phyloP scores from a whole-genome alignment of 2,888 invertebrate species.

The Alentia gelatinosa region DNA sequence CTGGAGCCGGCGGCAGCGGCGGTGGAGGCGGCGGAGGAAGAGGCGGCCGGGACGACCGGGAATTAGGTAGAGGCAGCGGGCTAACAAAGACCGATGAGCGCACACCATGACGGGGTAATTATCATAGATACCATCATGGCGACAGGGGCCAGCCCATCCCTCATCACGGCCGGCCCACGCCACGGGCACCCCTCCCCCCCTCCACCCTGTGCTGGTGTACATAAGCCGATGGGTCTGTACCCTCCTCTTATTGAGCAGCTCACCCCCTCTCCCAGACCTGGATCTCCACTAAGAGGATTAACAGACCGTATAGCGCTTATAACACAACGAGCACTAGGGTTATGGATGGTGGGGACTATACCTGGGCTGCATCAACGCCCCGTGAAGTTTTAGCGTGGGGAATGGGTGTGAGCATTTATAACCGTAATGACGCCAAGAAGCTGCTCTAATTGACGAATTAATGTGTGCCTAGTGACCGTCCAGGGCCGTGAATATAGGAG shows the following conservation, averaged over 20 bases:
- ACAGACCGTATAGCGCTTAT: background rate
- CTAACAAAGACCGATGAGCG: conserved; percentile 44
- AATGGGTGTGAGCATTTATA: background rate
- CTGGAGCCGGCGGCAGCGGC: background rate
- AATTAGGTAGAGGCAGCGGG: background rate
- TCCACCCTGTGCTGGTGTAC: background rate
- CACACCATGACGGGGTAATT: conserved; percentile 15
- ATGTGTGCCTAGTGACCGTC: background rate
- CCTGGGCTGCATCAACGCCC: background rate
- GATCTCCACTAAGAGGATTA: background rate
- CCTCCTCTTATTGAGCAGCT: background rate
- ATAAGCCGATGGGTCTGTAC: background rate
- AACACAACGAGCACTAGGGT: background rate
- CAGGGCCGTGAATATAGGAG: too few species aligned
- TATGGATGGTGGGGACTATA: background rate
- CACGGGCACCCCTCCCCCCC: background rate
- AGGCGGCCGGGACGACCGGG: background rate
- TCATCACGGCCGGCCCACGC: conserved; percentile 14
- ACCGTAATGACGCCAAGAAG: background rate
- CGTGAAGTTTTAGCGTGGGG: background rate
- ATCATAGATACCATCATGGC: conserved; percentile 43
- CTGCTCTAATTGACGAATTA: background rate
- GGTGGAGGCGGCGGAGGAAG: background rate
- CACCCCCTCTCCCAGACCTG: background rate
- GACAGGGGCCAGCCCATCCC: conserved; percentile 6